A percentile compares a stretch with the other conserved stretches of the same genome.
These are phyloP conservation scores for Podiceps cristatus DNA, from an alignment of 2,113 vertebrate species.

Conservation along the genomic window DNA sequence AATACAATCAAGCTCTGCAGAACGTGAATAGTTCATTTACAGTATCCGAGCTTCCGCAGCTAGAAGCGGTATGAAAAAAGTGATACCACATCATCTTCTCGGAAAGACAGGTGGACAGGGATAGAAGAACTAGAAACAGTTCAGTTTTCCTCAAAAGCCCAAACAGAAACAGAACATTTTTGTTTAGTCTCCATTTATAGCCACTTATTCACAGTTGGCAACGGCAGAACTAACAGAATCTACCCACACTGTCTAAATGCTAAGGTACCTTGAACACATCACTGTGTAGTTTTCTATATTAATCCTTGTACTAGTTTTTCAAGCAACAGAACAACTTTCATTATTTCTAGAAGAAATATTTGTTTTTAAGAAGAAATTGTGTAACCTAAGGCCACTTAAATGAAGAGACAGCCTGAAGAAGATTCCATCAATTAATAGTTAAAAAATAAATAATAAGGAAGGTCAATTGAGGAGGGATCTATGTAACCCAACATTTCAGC, in stretches of 20 bases:
- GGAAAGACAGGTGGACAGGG: neutral
- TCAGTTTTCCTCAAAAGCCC: neutral
- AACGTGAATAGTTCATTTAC: neutral
- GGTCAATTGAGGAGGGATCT: neutral
- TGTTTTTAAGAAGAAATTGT: neutral
- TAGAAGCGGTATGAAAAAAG: neutral
- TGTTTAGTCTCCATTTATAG: neutral
- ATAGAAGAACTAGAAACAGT: neutral
- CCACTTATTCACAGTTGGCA: neutral
- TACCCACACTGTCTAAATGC: neutral
- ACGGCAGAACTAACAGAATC: neutral
- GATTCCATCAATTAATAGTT: neutral
- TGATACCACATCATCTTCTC: neutral
- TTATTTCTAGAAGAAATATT: neutral
- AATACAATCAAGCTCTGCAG: neutral
- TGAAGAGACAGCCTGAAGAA: neutral
- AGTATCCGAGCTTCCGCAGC: neutral
- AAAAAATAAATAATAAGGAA: neutral
- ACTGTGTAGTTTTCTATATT: neutral
- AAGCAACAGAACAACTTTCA: neutral
- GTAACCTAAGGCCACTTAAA: neutral
- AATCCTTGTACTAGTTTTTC: neutral
- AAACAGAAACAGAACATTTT: neutral
- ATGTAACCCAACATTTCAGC: neutral
- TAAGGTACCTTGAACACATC: neutral